Evolutionary conservation across 2,888 invertebrate species (phyloP).

Genomic region (Smittia sp.): DNA sequence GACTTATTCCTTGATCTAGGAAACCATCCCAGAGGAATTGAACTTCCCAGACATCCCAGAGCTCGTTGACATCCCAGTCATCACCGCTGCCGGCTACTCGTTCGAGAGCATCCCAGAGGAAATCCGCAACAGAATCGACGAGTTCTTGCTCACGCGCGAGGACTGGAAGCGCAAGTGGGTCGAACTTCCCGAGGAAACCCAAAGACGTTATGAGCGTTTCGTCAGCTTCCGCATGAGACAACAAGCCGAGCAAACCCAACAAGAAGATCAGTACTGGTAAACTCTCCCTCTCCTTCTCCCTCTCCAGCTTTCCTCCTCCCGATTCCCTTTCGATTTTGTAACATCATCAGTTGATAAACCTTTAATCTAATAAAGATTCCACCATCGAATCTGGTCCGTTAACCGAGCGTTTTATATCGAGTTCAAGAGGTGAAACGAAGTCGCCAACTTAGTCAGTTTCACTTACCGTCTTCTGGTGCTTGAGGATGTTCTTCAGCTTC

Average conservation of each 20-base stretch:
- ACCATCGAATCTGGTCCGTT: background rate
- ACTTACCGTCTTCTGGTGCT: conserved; percentile 21
- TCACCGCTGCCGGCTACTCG: background rate
- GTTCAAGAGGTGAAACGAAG: no score
- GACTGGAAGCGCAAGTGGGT: conserved; percentile 33
- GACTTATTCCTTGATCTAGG: background rate
- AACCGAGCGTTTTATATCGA: background rate
- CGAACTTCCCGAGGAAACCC: background rate
- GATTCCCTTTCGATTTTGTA: background rate
- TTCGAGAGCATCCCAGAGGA: background rate
- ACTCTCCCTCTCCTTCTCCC: no score
- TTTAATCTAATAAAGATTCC: background rate
- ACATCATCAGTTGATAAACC: background rate
- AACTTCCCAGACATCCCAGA: conserved; percentile 37
- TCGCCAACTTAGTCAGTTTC: background rate
- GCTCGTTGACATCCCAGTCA: conserved; percentile 8
- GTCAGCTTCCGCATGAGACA: background rate
- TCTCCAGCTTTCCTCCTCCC: background rate
- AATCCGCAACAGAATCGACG: conserved; percentile 2
- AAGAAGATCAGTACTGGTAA: no score
- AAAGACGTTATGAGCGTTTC: conserved; percentile 11
- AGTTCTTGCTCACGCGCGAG: conserved; percentile 33
- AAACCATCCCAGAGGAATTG: background rate
- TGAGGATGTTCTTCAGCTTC: conserved; percentile 23
- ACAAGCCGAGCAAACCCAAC: no score